Conservation (phyloP, 2,797 vertebrate species). For the Sphenopsis melanotis region DNA sequence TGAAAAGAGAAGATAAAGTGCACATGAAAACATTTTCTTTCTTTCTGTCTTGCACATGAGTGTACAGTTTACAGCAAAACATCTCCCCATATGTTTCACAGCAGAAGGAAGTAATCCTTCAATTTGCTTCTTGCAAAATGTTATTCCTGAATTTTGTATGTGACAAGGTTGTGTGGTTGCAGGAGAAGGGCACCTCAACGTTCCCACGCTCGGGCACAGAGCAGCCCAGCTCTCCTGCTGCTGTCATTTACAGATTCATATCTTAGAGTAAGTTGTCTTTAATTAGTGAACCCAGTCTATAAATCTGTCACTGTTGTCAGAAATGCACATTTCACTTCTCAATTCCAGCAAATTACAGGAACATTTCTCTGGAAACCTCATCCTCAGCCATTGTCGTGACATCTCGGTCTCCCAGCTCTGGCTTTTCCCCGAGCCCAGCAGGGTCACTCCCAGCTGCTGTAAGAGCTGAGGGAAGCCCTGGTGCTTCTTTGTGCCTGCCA, state of each 20-base stretch:
- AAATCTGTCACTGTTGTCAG: background rate
- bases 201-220: background rate
- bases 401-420: background rate
- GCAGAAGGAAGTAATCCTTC: background rate
- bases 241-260: background rate
- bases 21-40: background rate
- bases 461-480: background rate
- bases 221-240: background rate
- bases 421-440: background rate
- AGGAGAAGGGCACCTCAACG: background rate
- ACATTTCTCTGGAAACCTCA: background rate
- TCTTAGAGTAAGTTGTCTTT: background rate
- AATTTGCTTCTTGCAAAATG: background rate
- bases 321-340: background rate
- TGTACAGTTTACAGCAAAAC: background rate
- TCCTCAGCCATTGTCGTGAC: background rate
- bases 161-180: background rate
- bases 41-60: background rate
- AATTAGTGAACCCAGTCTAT: background rate
- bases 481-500: background rate
- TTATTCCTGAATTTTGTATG: background rate
- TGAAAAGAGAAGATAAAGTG: background rate
- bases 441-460: background rate
- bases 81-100: background rate
- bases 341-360: background rate